Percentiles rank a stretch among this genome's conserved stretches.
These are phyloP conservation scores for Archaeoteleia sp. DNA, from an alignment of 2,888 invertebrate species.

Conservation along the genomic window DNA sequence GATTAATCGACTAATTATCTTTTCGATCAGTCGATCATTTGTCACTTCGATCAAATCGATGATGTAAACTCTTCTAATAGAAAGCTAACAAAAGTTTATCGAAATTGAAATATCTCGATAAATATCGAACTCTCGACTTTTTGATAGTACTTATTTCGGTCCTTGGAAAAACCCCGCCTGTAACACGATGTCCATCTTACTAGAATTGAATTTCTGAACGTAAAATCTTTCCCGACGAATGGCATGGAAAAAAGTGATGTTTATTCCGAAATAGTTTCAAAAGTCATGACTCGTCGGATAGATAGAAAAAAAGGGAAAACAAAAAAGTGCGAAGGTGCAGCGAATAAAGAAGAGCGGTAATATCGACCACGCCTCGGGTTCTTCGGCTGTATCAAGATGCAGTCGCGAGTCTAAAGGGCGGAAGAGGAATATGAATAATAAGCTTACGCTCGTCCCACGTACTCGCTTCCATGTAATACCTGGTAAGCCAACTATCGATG, in stretches of 20 bases:
- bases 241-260: neutral
- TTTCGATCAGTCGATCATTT: neutral
- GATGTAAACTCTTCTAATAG: too few species aligned
- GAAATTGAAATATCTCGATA: too few species aligned
- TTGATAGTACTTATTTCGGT: too few species aligned
- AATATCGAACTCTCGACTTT: too few species aligned
- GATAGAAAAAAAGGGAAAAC: neutral
- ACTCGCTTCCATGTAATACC: constrained; percentile 50
- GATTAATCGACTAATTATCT: constrained; percentile 4
- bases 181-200: too few species aligned
- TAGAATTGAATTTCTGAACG: neutral
- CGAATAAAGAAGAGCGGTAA: constrained; percentile 7
- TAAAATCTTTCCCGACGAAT: neutral
- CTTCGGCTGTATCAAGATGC: constrained; percentile 45
- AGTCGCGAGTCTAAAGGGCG: constrained; percentile 43
- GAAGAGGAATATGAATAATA: constrained; percentile 54
- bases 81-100: too few species aligned
- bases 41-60: too few species aligned
- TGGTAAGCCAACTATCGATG: constrained; percentile 50
- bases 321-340: too few species aligned
- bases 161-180: too few species aligned
- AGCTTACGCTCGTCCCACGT: constrained; percentile 54
- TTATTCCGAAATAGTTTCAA: constrained; percentile 19
- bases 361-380: constrained; percentile 48
- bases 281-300: constrained; percentile 23